phyloP scores from a whole-genome alignment of 2,797 vertebrate species.

The Furcifer pardalis region DNA sequence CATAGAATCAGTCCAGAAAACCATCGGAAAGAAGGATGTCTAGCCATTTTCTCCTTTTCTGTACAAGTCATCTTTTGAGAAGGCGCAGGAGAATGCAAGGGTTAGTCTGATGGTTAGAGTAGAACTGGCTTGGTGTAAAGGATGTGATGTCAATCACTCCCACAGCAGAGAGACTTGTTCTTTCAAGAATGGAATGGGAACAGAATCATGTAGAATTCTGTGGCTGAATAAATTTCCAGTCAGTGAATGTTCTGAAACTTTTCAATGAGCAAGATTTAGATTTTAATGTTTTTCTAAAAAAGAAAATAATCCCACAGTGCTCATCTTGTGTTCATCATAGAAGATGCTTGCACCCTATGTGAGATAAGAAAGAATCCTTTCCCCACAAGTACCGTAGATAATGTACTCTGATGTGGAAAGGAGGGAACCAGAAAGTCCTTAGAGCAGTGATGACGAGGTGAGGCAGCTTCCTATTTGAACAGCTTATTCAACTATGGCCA shows the following conservation, averaged over 20 bases:
- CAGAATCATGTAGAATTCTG: background rate
- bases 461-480: no score
- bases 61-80: background rate
- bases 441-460: no score
- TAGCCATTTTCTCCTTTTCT: slow-evolving; percentile 22
- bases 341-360: background rate
- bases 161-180: rapidly evolving
- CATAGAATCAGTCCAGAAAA: slow-evolving; percentile 31
- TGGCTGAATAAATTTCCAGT: background rate
- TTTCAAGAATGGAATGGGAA: background rate
- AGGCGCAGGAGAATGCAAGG: background rate
- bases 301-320: background rate
- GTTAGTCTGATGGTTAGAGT: background rate
- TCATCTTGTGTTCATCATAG: rapidly evolving
- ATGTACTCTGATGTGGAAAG: no score
- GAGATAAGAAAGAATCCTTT: background rate
- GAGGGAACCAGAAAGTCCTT: no score
- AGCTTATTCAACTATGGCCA: no score
- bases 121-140: slow-evolving; percentile 20
- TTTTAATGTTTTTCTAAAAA: background rate
- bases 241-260: background rate
- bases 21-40: background rate
- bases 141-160: slow-evolving; percentile 63
- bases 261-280: background rate
- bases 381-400: no score